Conservation (phyloP, 2,888 invertebrate genomes). For the Podotricha telesiphe region DNA sequence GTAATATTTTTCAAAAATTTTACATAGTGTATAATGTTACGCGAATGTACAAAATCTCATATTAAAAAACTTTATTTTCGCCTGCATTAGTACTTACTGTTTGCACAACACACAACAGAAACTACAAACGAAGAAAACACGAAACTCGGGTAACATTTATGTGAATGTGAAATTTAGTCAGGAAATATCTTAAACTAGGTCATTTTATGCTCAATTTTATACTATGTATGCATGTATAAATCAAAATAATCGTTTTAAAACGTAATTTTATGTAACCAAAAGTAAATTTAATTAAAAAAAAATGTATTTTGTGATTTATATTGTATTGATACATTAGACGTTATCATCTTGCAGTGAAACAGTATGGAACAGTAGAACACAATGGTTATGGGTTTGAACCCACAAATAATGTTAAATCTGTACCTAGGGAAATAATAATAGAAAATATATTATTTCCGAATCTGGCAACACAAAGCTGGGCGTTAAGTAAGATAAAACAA, state of each 20-base stretch:
- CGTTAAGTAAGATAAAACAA: too few species aligned
- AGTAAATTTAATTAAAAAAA: too few species aligned
- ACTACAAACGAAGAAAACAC: constrained; percentile 37
- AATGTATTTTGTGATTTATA: too few species aligned
- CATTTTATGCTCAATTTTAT: not conserved
- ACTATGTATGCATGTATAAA: not conserved
- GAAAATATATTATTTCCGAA: too few species aligned
- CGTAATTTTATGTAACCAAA: not conserved
- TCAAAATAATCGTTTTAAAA: not conserved
- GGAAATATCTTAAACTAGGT: not conserved
- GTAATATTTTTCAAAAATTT: not conserved
- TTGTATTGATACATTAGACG: too few species aligned
- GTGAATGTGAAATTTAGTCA: constrained; percentile 24
- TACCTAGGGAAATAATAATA: too few species aligned
- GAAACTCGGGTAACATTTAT: constrained; percentile 25
- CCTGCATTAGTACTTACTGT: constrained; percentile 19
- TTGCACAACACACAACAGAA: constrained; percentile 30
- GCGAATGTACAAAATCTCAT: constrained; percentile 19
- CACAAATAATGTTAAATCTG: too few species aligned
- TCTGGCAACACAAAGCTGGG: too few species aligned
- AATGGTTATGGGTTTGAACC: too few species aligned
- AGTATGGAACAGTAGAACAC: too few species aligned
- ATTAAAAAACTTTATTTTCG: constrained; percentile 39
- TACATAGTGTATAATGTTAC: not conserved
- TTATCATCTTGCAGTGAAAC: too few species aligned